Evolutionary conservation across 2,797 vertebrate species (phyloP).

Genomic region (Onychomys torridus): DNA sequence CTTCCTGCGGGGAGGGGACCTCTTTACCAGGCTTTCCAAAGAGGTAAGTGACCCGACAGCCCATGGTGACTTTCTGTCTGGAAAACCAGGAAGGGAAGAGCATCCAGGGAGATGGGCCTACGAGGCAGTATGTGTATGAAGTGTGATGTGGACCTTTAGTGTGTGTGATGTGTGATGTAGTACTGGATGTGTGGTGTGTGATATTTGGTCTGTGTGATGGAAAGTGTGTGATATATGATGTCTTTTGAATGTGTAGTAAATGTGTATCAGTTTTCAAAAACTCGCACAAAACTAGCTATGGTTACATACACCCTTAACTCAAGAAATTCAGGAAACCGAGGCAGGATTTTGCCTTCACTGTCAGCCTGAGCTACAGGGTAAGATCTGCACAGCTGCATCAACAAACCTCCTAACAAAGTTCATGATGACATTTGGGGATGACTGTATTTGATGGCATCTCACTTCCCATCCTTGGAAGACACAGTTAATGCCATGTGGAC

Average conservation of each 20-base stretch:
- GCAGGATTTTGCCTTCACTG: not conserved
- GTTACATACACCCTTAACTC: not conserved
- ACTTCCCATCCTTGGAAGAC: accelerated
- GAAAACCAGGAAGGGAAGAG: not conserved
- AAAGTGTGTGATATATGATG: not conserved
- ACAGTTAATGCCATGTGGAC: accelerated
- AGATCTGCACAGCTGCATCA: too few relatives aligned
- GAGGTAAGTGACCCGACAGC: conserved; percentile 93
- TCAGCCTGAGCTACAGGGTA: not conserved
- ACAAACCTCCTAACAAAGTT: not conserved
- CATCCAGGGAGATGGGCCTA: not conserved
- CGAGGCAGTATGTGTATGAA: too few relatives aligned
- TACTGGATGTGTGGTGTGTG: not conserved
- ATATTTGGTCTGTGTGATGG: not conserved
- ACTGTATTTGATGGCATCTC: not conserved
- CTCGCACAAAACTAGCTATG: not conserved
- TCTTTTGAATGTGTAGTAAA: not conserved
- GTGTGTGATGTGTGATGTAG: not conserved
- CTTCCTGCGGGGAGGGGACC: conserved; percentile 97
- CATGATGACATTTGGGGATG: not conserved
- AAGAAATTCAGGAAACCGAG: not conserved
- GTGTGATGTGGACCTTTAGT: not conserved
- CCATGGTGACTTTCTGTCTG: not conserved
- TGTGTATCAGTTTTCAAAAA: not conserved
- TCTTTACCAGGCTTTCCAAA: conserved; percentile 98